Conservation (phyloP, 2,888 invertebrate genomes). For the Notodonta ziczac region DNA sequence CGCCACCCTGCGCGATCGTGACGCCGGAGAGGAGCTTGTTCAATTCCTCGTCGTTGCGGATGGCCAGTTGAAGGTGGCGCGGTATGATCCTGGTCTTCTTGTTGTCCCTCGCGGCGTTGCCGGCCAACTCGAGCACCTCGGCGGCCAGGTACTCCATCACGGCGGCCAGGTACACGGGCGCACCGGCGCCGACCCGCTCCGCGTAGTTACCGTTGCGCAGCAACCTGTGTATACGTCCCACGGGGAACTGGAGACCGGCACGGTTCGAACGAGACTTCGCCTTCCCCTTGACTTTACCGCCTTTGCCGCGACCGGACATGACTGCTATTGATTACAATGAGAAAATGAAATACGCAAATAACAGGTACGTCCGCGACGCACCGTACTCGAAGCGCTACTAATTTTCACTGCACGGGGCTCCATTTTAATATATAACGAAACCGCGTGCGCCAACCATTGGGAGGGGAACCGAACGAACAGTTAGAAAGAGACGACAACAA, state of each 20-base stretch:
- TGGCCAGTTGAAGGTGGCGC: slow-evolving; percentile 90
- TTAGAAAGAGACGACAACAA: too few species aligned
- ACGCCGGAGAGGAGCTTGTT: slow-evolving; percentile 90
- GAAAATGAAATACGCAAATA: not conserved
- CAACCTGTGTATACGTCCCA: slow-evolving; percentile 70
- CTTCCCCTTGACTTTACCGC: slow-evolving; percentile 86
- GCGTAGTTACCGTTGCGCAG: slow-evolving; percentile 86
- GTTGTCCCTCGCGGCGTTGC: slow-evolving; percentile 87
- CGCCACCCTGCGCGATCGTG: slow-evolving; percentile 93
- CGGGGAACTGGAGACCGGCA: slow-evolving; percentile 84
- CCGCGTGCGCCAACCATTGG: too few species aligned
- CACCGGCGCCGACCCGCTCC: slow-evolving; percentile 42
- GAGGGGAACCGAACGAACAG: too few species aligned
- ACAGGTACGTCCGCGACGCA: not conserved
- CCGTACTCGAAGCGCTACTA: not conserved
- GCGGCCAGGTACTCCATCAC: slow-evolving; percentile 88
- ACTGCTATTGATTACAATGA: slow-evolving; percentile 31
- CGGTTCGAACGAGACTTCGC: slow-evolving; percentile 72
- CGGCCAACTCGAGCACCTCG: slow-evolving; percentile 64
- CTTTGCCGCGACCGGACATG: slow-evolving; percentile 91
- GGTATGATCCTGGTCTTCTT: slow-evolving; percentile 90
- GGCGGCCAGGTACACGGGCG: slow-evolving; percentile 80
- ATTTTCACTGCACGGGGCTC: too few species aligned
- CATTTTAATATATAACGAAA: too few species aligned
- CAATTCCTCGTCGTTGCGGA: slow-evolving; percentile 91